Conservation (phyloP, 2,888 invertebrate genomes). For the Eristalinus sepulchralis region DNA sequence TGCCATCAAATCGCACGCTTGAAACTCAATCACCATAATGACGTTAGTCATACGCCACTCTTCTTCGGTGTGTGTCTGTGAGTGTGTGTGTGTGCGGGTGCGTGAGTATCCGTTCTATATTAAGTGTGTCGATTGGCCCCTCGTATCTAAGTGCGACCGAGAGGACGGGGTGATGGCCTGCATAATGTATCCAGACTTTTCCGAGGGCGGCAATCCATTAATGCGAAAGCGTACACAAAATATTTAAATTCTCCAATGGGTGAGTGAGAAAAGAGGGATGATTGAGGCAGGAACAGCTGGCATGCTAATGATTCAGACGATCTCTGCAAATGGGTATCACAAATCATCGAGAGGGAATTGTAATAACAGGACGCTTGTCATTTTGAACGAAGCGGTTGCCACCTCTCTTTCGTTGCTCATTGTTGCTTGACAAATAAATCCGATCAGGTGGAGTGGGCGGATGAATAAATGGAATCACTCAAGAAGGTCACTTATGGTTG, state of each 20-base stretch:
- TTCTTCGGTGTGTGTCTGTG: no score
- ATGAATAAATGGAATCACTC: constrained; percentile 17
- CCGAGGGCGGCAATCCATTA: constrained; percentile 28
- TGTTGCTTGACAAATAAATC: constrained; percentile 27
- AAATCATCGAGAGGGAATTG: constrained; percentile 41
- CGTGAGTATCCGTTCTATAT: constrained; percentile 5
- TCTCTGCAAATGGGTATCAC: constrained; percentile 24
- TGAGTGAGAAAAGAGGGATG: no score
- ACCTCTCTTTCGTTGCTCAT: no score
- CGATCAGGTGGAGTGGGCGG: not conserved
- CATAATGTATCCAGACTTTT: not conserved
- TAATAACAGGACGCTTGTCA: constrained; percentile 12
- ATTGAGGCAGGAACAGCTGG: not conserved
- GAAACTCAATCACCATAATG: constrained; percentile 17
- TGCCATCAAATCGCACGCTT: constrained; percentile 31
- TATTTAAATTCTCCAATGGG: constrained; percentile 11
- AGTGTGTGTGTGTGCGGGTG: not conserved
- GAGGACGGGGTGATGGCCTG: no score
- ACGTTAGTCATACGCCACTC: constrained; percentile 43
- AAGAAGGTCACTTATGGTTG: constrained; percentile 22
- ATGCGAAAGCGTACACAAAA: not conserved
- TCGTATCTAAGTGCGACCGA: not conserved
- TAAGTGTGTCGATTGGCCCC: constrained; percentile 4
- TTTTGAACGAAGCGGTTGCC: not conserved
- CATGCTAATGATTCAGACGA: constrained; percentile 31